These are phyloP conservation scores for Oopsacas minuta DNA, from an alignment of 37 sponge, comb jelly and placozoan genomes.

Conservation along the genomic window DNA sequence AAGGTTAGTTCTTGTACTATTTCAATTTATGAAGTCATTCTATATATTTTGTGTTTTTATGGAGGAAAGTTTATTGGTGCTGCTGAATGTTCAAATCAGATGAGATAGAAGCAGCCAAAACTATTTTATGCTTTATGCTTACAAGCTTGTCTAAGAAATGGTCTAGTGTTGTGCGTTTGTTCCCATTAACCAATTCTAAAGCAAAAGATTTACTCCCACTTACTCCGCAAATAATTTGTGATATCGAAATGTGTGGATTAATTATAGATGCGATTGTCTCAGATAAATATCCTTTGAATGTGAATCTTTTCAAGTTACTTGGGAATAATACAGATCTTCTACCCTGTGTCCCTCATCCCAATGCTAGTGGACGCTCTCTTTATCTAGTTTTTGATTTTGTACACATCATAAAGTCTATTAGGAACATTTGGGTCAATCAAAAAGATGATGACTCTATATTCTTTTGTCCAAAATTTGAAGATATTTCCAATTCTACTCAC, in stretches of 20 bases:
- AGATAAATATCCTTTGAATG: neutral
- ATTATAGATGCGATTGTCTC: neutral
- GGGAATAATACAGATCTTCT: neutral
- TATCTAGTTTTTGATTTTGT: neutral
- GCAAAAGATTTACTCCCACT: neutral
- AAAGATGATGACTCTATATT: neutral
- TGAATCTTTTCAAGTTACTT: neutral
- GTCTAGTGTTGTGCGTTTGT: too few relatives aligned
- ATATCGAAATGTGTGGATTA: neutral
- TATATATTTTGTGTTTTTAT: neutral
- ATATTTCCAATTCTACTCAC: neutral
- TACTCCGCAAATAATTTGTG: neutral
- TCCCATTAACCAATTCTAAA: conserved; percentile 3
- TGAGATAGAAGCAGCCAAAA: too few relatives aligned
- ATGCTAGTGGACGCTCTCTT: neutral
- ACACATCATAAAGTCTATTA: neutral
- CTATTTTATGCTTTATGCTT: too few relatives aligned
- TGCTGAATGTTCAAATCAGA: too few relatives aligned
- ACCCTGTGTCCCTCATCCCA: neutral
- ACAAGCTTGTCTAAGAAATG: too few relatives aligned
- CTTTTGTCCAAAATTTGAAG: neutral
- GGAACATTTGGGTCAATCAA: conserved; percentile 4
- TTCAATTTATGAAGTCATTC: neutral
- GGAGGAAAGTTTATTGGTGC: neutral
- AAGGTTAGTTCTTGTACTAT: neutral